Evolutionary conservation across 2,888 invertebrate genomes (phyloP), one percentile per base, ranked within the genome.

Genomic region (Deilephila elpenor): DNA sequence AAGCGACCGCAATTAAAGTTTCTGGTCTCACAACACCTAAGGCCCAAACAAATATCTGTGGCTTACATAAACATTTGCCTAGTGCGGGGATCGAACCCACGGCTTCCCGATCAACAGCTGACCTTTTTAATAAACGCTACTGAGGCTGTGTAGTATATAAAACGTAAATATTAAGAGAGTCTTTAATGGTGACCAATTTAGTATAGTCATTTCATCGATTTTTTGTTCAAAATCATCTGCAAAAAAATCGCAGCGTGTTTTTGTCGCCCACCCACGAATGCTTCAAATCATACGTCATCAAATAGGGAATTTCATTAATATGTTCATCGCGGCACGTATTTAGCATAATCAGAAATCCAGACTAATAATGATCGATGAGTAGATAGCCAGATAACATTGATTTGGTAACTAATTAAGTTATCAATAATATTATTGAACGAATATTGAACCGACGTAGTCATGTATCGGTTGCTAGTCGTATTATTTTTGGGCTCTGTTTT

Each of bases 401-500:
- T 59, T 34, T 25, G 37, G 37, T 59, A 5, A 11, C 34, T 61
- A 29, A 72, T 29, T 64, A 37, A 74, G 37, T 25, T 59, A 34
- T 71, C 70, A n/a, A 70, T 60, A 59, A 72, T 70, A 73, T 74
- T 74, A 64, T 61, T 51, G 62, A 74, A 71, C 74, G 72, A 72
- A 72, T 56, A 44, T 14, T 25, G 44, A 3, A 17, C 17, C 44
- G 6, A 17, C 19, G 34, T n/a, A 25, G 70, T 14, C 29, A 83
- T 85, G 83, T 79, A 75, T 71, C 71, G 73, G 32, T 7, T 78
- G 70, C 73, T 85, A 0, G 60, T 78, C 77, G 75, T 86, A 19
- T 78, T 85, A 53, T 71, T 86, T 34, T 20, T 86, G 7, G 78
- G 80, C 64, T 79, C 82, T 44, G 86, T 77, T 70, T 78, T 78